Evolutionary conservation across 2,113 vertebrate species (phyloP).

Genomic region (Myotis brandtii): DNA sequence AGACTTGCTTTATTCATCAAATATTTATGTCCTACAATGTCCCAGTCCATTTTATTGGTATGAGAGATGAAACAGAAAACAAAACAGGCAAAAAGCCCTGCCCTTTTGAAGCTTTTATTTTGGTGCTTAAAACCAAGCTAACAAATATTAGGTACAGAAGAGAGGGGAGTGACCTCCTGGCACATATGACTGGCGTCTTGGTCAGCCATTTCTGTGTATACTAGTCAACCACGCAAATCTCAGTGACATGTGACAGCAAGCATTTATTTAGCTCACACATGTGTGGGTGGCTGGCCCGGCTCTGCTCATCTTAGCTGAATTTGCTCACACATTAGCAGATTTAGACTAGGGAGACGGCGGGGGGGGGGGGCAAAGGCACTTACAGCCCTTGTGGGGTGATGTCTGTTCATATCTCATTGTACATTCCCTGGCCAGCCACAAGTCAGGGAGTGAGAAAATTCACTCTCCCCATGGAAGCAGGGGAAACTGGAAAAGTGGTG

Average conservation of each 20-base stretch:
- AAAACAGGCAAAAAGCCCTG: not conserved
- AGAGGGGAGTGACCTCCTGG: not conserved
- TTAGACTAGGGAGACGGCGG: not conserved
- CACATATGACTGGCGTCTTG: not conserved
- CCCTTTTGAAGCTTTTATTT: not conserved
- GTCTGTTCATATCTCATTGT: not conserved
- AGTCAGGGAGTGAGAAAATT: not conserved
- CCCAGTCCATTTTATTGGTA: not conserved
- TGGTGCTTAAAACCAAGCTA: constrained; percentile 28
- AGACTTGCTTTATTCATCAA: constrained; percentile 25
- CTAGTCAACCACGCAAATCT: not conserved
- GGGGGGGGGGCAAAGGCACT: not conserved
- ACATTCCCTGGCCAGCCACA: not conserved
- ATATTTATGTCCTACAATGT: not conserved
- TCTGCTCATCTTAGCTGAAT: not conserved
- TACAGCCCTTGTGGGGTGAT: not conserved
- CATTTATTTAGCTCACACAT: not conserved
- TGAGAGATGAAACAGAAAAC: not conserved
- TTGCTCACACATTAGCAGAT: not conserved
- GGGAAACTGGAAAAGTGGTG: not conserved
- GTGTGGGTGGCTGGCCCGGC: not conserved
- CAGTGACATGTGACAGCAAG: not conserved
- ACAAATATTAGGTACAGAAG: not conserved
- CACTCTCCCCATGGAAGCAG: not conserved
- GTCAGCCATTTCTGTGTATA: not conserved